Base-by-base conservation (phyloP, 2,888 invertebrate genomes). In the Erpobdella octoculata region DNA sequence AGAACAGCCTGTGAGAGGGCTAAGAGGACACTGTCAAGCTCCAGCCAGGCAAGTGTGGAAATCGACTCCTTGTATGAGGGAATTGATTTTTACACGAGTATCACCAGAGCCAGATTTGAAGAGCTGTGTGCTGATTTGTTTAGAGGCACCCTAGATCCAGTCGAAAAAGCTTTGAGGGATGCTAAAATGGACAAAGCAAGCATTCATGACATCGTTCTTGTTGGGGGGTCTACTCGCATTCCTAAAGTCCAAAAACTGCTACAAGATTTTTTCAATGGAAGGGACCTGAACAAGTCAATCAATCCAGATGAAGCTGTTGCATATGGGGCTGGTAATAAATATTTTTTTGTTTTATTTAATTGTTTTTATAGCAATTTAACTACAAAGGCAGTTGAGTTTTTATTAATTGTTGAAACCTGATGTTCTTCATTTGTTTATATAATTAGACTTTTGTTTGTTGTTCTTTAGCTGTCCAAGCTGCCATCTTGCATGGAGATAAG, bases 231-330 rank as follows among this genome's bases (percentile, higher is more conserved):
- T 64, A 97, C 96, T 38, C 91, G 96, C 85, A 96, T 97, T 80
- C 97, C 96, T 71, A 96, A 94, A 85, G 92, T 97, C 78, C 96
- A 97, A 85, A 93, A 95, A 83, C 87, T 97, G 73, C 87, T 98
- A 73, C 94, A 96, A 74, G 83, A 83, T 72, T 83, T 81, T 78
- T 84, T 84, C 78, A 82, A 82, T 75, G 83, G 82, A 64, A 82
- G 83, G 74, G 83, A 83, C 73, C 76, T 84, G 72, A 83, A 82
- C 78, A 83, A 83, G 76, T 82, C 82, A 72, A 84, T 84, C 76
- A 84, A 84, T 75, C 83, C 84, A 33, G 83, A 83, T 78, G 84
- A 84, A 75, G 74, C 75, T 36, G 73, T 74, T 12, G 71, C 73
- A 18, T 75, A 73, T 48, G 74, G 74, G 74, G 75, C 68, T 74